Conservation (phyloP, 35 echinoderm and acorn worm species). For the Apostichopus japonicus region DNA sequence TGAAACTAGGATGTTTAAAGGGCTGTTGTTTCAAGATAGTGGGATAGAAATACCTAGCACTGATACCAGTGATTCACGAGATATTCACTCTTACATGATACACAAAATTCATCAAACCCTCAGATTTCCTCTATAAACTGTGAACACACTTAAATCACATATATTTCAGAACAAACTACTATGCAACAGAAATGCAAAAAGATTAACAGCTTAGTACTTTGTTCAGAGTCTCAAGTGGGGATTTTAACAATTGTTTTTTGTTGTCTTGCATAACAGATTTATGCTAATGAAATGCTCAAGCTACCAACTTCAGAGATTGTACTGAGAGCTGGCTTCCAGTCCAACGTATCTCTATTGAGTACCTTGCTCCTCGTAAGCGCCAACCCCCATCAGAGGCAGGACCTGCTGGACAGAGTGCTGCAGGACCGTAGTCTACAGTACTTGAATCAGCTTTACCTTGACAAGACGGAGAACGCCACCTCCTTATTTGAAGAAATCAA, state of each 20-base stretch:
- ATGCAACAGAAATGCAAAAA: too few relatives aligned
- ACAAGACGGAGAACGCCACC: slow-evolving; percentile 37
- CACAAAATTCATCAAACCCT: too few relatives aligned
- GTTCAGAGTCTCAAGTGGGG: too few relatives aligned
- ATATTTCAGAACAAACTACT: too few relatives aligned
- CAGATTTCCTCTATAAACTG: too few relatives aligned
- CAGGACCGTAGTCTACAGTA: slow-evolving; percentile 55
- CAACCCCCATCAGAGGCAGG: not conserved
- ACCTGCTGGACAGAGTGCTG: slow-evolving; percentile 27
- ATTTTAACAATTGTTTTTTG: not conserved
- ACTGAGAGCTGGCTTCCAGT: slow-evolving; percentile 63
- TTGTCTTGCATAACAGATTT: slow-evolving; percentile 1
- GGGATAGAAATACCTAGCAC: too few relatives aligned
- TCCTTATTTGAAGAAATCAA: slow-evolving; percentile 37
- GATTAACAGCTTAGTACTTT: too few relatives aligned
- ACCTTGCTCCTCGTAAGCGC: slow-evolving; percentile 38
- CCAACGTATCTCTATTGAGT: slow-evolving; percentile 26
- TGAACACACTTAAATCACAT: too few relatives aligned
- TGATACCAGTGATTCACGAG: too few relatives aligned
- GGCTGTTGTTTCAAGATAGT: too few relatives aligned
- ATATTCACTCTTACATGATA: too few relatives aligned
- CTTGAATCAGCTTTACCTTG: slow-evolving; percentile 59
- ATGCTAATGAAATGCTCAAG: slow-evolving; percentile 20
- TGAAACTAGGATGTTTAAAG: too few relatives aligned
- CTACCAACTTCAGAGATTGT: slow-evolving; percentile 27